Conservation (phyloP, 1,140 invertebrate genomes). For the Aphis craccivora region DNA sequence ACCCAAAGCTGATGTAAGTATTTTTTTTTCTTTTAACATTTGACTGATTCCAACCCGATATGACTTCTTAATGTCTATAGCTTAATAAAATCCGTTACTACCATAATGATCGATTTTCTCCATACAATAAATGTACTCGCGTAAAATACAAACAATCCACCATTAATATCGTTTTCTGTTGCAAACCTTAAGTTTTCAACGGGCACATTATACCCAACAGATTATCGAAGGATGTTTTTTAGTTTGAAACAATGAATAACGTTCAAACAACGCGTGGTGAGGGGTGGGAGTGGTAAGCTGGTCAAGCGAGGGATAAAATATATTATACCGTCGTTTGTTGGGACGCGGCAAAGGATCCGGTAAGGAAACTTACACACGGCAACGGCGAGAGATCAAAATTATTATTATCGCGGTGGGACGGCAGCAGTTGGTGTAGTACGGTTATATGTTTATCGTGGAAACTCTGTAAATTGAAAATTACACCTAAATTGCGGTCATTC, state of each 20-base stretch:
- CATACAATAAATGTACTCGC: neutral
- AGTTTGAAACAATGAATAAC: neutral
- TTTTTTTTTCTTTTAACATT: neutral
- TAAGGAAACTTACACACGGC: neutral
- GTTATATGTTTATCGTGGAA: neutral
- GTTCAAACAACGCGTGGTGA: neutral
- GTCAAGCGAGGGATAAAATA: neutral
- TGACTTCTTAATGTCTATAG: neutral
- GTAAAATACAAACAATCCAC: neutral
- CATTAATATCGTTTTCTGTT: neutral
- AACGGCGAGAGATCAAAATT: slow-evolving; percentile 6
- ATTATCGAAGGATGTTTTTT: slow-evolving; percentile 19
- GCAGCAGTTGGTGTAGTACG: neutral
- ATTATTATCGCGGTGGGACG: neutral
- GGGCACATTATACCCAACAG: neutral
- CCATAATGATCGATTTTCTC: neutral
- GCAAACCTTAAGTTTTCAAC: neutral
- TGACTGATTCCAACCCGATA: neutral
- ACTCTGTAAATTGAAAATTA: slow-evolving; percentile 37
- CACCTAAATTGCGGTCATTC: slow-evolving; percentile 25
- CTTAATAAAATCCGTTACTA: too few relatives aligned
- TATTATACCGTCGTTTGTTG: neutral
- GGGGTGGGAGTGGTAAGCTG: neutral
- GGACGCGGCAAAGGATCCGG: too few relatives aligned
- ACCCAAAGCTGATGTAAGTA: slow-evolving; percentile 73